Evolutionary conservation across 2,113 vertebrate genomes (phyloP).

Genomic region (Rhinoderma darwinii): DNA sequence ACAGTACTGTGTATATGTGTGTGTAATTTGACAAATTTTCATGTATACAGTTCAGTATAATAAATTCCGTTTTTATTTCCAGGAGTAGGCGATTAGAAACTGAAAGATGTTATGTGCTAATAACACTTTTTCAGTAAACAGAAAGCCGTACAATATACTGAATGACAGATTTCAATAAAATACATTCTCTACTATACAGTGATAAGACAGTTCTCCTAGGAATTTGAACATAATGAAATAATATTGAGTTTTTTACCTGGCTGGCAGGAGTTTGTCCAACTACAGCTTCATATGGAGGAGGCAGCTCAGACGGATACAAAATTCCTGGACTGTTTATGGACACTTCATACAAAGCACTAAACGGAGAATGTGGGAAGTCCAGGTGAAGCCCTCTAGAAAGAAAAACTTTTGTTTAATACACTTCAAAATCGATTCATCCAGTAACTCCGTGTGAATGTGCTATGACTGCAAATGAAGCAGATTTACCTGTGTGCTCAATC

Average conservation of each 20-base stretch:
- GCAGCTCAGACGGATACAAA: slow-evolving; percentile 90
- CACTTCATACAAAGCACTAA: slow-evolving; percentile 88
- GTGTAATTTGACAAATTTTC: no score
- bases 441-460: not conserved
- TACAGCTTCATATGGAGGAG: slow-evolving; percentile 93
- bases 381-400: slow-evolving; percentile 84
- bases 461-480: slow-evolving; percentile 25
- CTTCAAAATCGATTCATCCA: slow-evolving; percentile 16
- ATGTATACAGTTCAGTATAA: no score
- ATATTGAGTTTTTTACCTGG: slow-evolving; percentile 79
- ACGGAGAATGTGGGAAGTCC: slow-evolving; percentile 88
- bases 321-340: slow-evolving; percentile 91
- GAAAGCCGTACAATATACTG: not conserved
- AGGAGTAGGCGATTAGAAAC: no score
- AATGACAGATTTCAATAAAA: not conserved
- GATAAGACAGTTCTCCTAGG: not conserved
- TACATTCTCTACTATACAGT: not conserved
- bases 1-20: no score
- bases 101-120: not conserved
- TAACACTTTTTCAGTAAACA: not conserved
- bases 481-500: slow-evolving; percentile 7
- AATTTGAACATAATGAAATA: not conserved
- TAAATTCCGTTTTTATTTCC: no score
- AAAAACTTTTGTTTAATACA: slow-evolving; percentile 29
- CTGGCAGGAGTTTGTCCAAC: slow-evolving; percentile 82